phyloP scores from a whole-genome alignment of 2,113 vertebrate species.

The Lethenteron reissneri region DNA sequence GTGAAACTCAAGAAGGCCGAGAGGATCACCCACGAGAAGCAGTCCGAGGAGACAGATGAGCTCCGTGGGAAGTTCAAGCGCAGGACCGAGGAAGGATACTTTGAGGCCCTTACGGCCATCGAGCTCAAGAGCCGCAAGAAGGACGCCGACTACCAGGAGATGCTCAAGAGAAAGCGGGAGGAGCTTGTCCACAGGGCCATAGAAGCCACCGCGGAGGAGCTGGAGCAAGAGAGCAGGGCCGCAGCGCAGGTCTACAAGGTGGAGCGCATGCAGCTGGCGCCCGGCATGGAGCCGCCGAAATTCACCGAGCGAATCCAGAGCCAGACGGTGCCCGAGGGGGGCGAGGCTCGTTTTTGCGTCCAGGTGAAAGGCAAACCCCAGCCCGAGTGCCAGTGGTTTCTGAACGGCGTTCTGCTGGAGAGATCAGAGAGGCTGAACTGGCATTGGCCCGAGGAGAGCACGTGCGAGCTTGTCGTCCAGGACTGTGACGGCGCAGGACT shows the following conservation, averaged over 20 bases:
- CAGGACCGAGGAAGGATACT: conserved; percentile 87
- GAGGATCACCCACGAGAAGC: conserved; percentile 58
- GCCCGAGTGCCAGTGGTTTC: conserved; percentile 93
- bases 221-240: conserved; percentile 50
- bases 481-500: conserved; percentile 69
- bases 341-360: conserved; percentile 57
- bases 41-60: conserved; percentile 75
- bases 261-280: conserved; percentile 61
- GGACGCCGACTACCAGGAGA: conserved; percentile 80
- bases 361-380: conserved; percentile 81
- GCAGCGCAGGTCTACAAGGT: conserved; percentile 76
- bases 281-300: conserved; percentile 94
- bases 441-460: conserved; percentile 91
- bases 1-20: conserved; percentile 66
- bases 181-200: conserved; percentile 77
- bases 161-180: conserved; percentile 81
- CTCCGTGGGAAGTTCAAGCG: conserved; percentile 91
- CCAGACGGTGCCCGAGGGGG: conserved; percentile 49
- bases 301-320: conserved; percentile 82
- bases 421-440: conserved; percentile 78
- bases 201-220: conserved; percentile 65
- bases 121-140: conserved; percentile 74
- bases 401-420: conserved; percentile 74
- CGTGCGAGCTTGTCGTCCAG: conserved; percentile 77
- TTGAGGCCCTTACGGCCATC: conserved; percentile 85